A percentile compares a stretch with the other conserved stretches of the same genome.
phyloP scores from a whole-genome alignment of 2,797 vertebrate genomes.

The Anabas testudineus region DNA sequence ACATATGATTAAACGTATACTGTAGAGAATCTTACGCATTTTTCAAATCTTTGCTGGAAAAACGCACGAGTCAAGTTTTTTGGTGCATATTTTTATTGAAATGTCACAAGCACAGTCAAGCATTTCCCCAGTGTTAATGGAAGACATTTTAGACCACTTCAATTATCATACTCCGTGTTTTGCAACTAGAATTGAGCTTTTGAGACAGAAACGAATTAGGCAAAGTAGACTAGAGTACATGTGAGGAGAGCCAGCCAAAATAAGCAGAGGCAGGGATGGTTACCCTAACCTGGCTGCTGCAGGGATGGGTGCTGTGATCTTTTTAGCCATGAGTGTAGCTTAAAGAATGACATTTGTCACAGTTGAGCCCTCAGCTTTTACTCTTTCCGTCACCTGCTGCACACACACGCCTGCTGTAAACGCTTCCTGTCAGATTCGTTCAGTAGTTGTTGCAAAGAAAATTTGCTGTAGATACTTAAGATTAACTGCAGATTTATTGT shows the following conservation, averaged over 20 bases:
- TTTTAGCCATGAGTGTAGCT: neutral
- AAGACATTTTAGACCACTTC: constrained; percentile 41
- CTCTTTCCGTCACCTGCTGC: no score
- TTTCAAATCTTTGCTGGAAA: constrained; percentile 29
- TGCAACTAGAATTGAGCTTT: constrained; percentile 33
- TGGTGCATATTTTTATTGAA: constrained; percentile 34
- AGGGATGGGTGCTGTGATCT: neutral
- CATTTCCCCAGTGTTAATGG: constrained; percentile 43
- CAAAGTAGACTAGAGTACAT: neutral
- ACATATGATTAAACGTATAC: constrained; percentile 53
- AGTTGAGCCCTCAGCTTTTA: no score
- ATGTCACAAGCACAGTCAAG: constrained; percentile 47
- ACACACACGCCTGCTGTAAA: no score
- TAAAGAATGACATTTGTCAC: neutral
- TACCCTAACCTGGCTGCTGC: neutral
- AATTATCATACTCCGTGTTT: constrained; percentile 40
- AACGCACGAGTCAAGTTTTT: no score
- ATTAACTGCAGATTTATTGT: no score
- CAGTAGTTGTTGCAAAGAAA: no score
- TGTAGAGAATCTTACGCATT: constrained; percentile 41
- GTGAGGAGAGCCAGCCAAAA: neutral
- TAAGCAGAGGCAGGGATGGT: neutral
- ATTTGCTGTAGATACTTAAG: no score
- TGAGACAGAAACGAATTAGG: constrained; percentile 27
- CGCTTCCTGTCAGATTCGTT: no score